These are phyloP conservation scores for Troides helena DNA, from an alignment of 2,888 invertebrate species.

Conservation along the genomic window DNA sequence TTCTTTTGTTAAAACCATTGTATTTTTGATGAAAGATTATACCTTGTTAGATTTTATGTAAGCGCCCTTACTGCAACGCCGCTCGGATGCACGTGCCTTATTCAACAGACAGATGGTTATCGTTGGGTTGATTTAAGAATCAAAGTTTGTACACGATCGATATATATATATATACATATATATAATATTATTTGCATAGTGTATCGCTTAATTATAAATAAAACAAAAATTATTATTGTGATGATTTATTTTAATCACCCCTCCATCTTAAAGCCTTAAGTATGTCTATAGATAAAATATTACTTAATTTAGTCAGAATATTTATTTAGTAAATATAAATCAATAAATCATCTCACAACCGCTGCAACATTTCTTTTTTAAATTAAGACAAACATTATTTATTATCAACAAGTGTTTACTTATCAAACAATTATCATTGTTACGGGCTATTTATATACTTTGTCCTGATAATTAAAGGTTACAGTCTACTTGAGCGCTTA, in stretches of 20 bases:
- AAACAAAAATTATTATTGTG: constrained; percentile 45
- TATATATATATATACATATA: background rate
- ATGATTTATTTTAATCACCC: constrained; percentile 75
- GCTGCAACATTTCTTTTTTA: constrained; percentile 69
- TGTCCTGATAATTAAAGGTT: background rate
- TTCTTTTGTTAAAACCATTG: background rate
- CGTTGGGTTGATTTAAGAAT: constrained; percentile 14
- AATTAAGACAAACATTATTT: constrained; percentile 38
- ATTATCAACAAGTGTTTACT: background rate
- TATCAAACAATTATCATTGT: too few relatives aligned
- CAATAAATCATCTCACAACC: constrained; percentile 80
- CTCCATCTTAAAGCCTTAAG: constrained; percentile 59
- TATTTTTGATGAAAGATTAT: constrained; percentile 1
- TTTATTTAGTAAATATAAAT: constrained; percentile 71
- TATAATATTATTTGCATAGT: constrained; percentile 7
- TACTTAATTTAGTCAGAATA: constrained; percentile 75
- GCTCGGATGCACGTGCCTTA: constrained; percentile 66
- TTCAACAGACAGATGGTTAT: constrained; percentile 4
- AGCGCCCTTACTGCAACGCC: constrained; percentile 30
- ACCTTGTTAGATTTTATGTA: background rate
- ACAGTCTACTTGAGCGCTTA: constrained; percentile 21
- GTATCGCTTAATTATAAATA: constrained; percentile 32
- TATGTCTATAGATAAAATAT: constrained; percentile 79
- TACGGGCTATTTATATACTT: too few relatives aligned
- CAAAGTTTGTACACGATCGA: background rate